A percentile compares a stretch with the other conserved stretches of the same genome.
Conservation (phyloP, 2,797 vertebrate genomes). For the Tauraco hartlaubi region DNA sequence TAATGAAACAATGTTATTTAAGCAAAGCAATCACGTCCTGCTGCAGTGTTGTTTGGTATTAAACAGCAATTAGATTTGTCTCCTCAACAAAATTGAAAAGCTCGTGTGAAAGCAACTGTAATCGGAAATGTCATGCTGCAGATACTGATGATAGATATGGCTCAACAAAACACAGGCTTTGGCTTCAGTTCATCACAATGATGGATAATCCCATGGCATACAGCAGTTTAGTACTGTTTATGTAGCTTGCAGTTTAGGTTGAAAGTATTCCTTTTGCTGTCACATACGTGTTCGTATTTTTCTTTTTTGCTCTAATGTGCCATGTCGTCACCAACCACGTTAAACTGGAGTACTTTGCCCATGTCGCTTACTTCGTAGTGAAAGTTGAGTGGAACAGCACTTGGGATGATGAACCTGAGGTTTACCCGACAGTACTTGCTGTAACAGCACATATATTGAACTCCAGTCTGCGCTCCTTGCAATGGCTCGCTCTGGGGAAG, state of each 20-base stretch:
- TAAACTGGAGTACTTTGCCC: not conserved
- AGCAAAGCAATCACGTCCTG: conserved; percentile 27
- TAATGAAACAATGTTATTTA: conserved; percentile 9
- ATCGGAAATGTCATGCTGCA: conserved; percentile 8
- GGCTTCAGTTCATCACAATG: not conserved
- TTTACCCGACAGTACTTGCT: not conserved
- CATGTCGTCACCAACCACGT: not conserved
- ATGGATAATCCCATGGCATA: not conserved
- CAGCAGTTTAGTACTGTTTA: not conserved
- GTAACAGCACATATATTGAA: fast-evolving
- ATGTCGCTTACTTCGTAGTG: fast-evolving
- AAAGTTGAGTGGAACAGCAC: not conserved
- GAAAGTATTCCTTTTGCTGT: not conserved
- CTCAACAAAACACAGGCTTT: conserved; percentile 25
- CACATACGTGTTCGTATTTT: fast-evolving
- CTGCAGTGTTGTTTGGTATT: conserved; percentile 13
- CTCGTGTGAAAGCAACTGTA: not conserved
- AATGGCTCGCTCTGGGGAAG: not conserved
- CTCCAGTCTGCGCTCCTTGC: not conserved
- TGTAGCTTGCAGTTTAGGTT: not conserved
- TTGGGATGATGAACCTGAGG: not conserved
- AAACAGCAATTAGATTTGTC: conserved; percentile 41
- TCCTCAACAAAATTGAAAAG: not conserved
- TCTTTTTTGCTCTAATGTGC: fast-evolving
- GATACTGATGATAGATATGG: fast-evolving